phyloP scores from a whole-genome alignment of 1,140 invertebrate species.

The Homalodisca vitripennis region DNA sequence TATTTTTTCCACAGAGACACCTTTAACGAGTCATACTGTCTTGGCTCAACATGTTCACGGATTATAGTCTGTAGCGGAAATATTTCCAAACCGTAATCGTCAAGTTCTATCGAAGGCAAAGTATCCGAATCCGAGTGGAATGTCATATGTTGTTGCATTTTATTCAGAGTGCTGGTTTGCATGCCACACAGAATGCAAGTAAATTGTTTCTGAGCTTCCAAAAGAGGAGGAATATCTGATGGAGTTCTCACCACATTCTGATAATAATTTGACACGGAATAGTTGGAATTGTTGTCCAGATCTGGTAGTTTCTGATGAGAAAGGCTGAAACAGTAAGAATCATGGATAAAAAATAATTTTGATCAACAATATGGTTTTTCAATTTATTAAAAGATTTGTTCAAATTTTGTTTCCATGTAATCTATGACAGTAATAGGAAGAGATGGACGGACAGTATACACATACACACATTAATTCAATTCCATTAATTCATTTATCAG shows the following conservation, averaged over 20 bases:
- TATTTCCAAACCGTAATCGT: not conserved
- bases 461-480: no score
- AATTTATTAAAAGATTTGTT: not conserved
- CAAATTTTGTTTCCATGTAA: no score
- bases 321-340: not conserved
- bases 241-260: not conserved
- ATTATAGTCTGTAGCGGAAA: not conserved
- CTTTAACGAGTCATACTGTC: not conserved
- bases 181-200: constrained; percentile 10
- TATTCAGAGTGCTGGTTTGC: not conserved
- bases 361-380: not conserved
- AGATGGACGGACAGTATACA: no score
- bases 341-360: not conserved
- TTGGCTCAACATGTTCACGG: not conserved
- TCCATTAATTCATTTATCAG: no score
- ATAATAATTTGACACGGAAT: not conserved
- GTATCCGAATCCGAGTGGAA: not conserved
- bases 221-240: not conserved
- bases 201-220: not conserved
- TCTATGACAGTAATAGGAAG: no score
- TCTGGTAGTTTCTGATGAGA: not conserved
- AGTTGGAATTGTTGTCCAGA: not conserved
- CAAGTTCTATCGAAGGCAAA: no score
- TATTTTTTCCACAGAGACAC: not conserved
- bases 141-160: constrained; percentile 6